Evolutionary conservation across 2,888 invertebrate genomes (phyloP), one percentile per base, ranked within the genome.

Genomic region (Megamerina dolium): DNA sequence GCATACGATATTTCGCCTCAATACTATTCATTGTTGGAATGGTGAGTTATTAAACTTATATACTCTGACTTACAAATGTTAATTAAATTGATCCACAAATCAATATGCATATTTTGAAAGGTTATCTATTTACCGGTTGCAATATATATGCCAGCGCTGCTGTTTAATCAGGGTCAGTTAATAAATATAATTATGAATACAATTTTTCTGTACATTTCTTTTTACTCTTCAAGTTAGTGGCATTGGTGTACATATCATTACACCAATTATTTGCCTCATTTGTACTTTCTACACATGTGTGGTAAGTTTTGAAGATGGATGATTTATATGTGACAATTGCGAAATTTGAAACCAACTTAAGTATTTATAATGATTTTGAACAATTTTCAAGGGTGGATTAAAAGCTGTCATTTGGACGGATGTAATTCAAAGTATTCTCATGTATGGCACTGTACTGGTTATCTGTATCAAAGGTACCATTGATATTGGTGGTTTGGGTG

Each of bases 201-300:
- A n/a, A n/a, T n/a, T n/a, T n/a, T n/a, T n/a, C n/a, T n/a, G n/a
- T n/a, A n/a, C n/a, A n/a, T n/a, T n/a, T n/a, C n/a, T n/a, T n/a
- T n/a, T n/a, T n/a, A n/a, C n/a, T n/a, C n/a, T n/a, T 58, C 4
- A 41, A 67, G 70, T 70, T 4, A 63, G 66, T 48, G 90, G 89
- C 37, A 78, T 90, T 9, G 82, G 85, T 57, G 79, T 89, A 29
- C 87, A 89, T 66, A 73, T 85, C 27, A 82, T 89, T 14, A 87
- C 90, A 2, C 83, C 89, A 3, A 79, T 87, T 30, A 86, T 90
- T 3, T 89, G 89, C 66, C 70, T 85, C 27, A 64, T 68, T 79
- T 55, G 86, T 73, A 92, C 90, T 53, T 90, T 93, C 73, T 94
- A 94, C 71, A 94, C 93, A 1, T 87, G 90, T 47, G 89, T 53